These are phyloP conservation scores for Pterocles burchelli DNA, from an alignment of 2,113 vertebrate genomes.

Conservation along the genomic window DNA sequence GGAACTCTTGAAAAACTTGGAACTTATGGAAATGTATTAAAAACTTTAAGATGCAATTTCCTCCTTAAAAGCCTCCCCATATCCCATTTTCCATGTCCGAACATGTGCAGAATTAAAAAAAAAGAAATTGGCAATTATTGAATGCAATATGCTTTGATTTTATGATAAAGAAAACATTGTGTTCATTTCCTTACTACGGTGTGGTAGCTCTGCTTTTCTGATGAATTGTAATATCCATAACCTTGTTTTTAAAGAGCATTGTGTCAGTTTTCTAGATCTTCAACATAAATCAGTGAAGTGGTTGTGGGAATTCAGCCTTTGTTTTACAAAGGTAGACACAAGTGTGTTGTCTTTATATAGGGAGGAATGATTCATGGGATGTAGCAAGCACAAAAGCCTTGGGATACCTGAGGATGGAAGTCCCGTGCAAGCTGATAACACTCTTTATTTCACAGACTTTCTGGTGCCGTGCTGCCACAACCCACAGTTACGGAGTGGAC, in stretches of 20 bases:
- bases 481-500: background rate
- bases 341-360: background rate
- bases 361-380: background rate
- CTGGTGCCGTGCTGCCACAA: background rate
- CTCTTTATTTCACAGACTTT: background rate
- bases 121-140: constrained; percentile 22
- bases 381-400: background rate
- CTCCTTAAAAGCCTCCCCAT: constrained; percentile 15
- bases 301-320: background rate
- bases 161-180: background rate
- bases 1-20: constrained; percentile 31
- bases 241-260: background rate
- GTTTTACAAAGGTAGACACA: background rate
- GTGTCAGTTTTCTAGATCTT: background rate
- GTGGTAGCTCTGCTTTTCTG: background rate
- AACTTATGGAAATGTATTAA: constrained; percentile 38
- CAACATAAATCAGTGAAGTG: background rate
- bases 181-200: background rate
- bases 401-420: background rate
- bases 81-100: constrained; percentile 22
- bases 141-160: background rate
- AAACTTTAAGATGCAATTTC: constrained; percentile 50
- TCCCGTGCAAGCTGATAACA: background rate
- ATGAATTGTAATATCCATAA: background rate
- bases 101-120: constrained; percentile 1